phyloP scores from a whole-genome alignment of 2,797 vertebrate species.

The Meriones psammophilus region DNA sequence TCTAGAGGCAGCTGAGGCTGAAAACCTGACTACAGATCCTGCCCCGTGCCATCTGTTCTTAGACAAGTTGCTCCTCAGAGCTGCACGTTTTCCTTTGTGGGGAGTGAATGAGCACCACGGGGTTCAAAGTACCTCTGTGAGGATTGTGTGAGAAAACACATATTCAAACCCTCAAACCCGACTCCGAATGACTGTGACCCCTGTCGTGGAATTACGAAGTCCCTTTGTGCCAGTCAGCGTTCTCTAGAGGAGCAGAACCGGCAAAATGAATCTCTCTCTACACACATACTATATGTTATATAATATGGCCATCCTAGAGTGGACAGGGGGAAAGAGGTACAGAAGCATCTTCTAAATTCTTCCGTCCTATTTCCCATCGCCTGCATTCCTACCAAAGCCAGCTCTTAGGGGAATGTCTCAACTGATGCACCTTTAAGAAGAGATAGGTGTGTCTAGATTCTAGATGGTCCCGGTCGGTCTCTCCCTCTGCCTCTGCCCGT shows the following conservation, averaged over 20 bases:
- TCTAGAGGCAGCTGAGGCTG: neutral
- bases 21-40: neutral
- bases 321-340: neutral
- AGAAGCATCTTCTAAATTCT: neutral
- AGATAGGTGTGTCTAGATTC: neutral
- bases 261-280: neutral
- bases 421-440: neutral
- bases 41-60: neutral
- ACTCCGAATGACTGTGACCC: neutral
- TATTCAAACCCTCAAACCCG: slow-evolving; percentile 16
- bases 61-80: neutral
- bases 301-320: neutral
- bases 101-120: neutral
- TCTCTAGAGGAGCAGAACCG: neutral
- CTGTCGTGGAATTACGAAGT: neutral
- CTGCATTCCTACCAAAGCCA: neutral
- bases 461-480: neutral
- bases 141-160: neutral
- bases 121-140: neutral
- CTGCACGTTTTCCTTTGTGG: slow-evolving; percentile 45
- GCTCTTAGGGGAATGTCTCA: neutral
- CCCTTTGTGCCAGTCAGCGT: neutral
- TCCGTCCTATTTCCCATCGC: too few species aligned
- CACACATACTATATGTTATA: too few species aligned
- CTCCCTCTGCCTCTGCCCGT: neutral